These are phyloP conservation scores for Aphidius gifuensis DNA, from an alignment of 1,140 invertebrate genomes.

Conservation along the genomic window DNA sequence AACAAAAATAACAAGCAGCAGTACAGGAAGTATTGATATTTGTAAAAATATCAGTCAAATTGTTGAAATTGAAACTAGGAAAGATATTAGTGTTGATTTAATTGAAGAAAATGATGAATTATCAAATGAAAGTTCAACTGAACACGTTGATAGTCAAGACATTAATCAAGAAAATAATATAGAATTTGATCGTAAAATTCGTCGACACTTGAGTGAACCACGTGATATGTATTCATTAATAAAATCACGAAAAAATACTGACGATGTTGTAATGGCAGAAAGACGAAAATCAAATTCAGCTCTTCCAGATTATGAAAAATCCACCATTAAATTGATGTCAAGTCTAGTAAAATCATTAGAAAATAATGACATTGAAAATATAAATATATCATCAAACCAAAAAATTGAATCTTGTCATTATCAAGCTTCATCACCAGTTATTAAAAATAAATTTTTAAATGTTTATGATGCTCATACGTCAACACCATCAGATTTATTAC, in stretches of 20 bases:
- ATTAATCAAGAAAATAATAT: too few species aligned
- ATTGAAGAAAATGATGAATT: not conserved
- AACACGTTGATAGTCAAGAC: not conserved
- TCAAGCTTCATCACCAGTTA: constrained; percentile 26
- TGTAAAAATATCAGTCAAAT: constrained; percentile 31
- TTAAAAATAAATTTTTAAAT: constrained; percentile 37
- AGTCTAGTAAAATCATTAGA: constrained; percentile 16
- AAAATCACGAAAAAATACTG: not conserved
- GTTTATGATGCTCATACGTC: constrained; percentile 47
- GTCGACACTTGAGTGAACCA: constrained; percentile 40
- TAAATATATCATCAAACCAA: too few species aligned
- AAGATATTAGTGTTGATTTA: not conserved
- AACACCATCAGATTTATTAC: constrained; percentile 47
- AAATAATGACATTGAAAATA: too few species aligned
- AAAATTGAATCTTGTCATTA: too few species aligned
- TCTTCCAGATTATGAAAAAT: constrained; percentile 23
- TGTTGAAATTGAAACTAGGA: constrained; percentile 29
- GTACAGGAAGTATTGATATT: constrained; percentile 44
- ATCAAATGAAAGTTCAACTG: not conserved
- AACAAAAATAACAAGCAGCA: constrained; percentile 46
- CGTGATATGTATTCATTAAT: constrained; percentile 37
- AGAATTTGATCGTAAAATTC: constrained; percentile 18
- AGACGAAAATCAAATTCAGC: constrained; percentile 12
- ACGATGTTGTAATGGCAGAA: not conserved
- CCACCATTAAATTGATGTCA: constrained; percentile 27